Percentiles rank a stretch among this genome's conserved stretches.
These are phyloP conservation scores for Mesopsocus fuscifrons DNA, from an alignment of 2,888 invertebrate species.

Conservation along the genomic window DNA sequence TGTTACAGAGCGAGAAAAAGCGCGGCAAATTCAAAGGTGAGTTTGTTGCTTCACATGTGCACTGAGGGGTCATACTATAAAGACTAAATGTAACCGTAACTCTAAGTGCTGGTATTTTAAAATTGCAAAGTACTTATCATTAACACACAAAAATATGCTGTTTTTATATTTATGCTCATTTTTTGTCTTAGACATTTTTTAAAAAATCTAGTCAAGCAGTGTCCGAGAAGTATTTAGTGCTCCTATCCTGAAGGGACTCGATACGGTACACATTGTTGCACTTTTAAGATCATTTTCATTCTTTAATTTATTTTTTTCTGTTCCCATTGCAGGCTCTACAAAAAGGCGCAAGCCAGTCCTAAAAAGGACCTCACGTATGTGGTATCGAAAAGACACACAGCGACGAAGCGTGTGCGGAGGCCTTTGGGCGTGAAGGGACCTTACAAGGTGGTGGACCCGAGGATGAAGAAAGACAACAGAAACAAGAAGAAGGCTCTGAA, in stretches of 20 bases:
- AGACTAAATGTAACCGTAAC: no score
- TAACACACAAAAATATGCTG: no score
- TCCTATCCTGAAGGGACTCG: no score
- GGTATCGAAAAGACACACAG: slow-evolving; percentile 73
- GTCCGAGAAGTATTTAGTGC: no score
- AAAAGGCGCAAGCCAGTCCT: slow-evolving; percentile 67
- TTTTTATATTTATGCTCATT: no score
- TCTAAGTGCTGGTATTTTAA: no score
- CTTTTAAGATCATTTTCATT: no score
- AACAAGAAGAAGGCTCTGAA: slow-evolving; percentile 65
- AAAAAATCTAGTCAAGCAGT: no score
- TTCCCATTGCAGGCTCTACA: slow-evolving; percentile 69
- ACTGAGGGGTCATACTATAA: no score
- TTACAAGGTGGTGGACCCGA: slow-evolving; percentile 85
- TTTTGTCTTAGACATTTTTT: no score
- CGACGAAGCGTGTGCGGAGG: slow-evolving; percentile 53
- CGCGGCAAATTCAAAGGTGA: slow-evolving; percentile 74
- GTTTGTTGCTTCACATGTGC: slow-evolving; percentile 23
- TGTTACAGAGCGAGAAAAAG: slow-evolving; percentile 82
- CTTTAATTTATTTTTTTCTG: no score
- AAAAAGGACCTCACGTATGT: slow-evolving; percentile 86
- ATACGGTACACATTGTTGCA: no score
- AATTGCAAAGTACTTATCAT: background rate
- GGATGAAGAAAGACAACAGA: slow-evolving; percentile 93
- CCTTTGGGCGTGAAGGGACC: slow-evolving; percentile 81